Evolutionary conservation across 1,140 invertebrate species (phyloP).

Genomic region (Chelonus insularis): DNA sequence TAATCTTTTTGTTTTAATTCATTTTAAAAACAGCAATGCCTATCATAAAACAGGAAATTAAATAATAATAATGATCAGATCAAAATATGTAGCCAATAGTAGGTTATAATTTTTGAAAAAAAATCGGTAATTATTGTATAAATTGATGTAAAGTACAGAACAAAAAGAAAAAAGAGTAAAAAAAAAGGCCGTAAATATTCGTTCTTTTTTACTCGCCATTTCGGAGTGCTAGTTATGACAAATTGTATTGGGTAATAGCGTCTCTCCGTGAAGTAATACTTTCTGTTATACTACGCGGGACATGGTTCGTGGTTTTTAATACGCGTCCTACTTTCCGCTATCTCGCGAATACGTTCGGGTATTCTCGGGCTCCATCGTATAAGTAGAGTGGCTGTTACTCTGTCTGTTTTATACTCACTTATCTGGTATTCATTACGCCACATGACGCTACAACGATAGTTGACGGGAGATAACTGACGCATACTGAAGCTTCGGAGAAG

Average conservation of each 20-base stretch:
- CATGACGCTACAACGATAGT: not conserved
- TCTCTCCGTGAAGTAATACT: constrained; percentile 41
- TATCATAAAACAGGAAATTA: no score
- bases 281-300: constrained; percentile 43
- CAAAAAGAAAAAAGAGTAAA: no score
- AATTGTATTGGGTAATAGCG: constrained; percentile 55
- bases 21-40: no score
- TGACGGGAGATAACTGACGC: constrained; percentile 39
- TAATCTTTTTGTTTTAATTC: no score
- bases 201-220: constrained; percentile 15
- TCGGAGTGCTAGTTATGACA: constrained; percentile 49
- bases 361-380: not conserved
- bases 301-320: constrained; percentile 58
- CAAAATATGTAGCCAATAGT: no score
- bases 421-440: no score
- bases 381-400: no score
- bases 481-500: constrained; percentile 38
- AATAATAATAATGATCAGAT: no score
- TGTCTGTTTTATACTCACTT: no score
- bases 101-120: not conserved
- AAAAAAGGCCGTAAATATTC: not conserved
- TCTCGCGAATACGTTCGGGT: constrained; percentile 29
- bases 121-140: no score
- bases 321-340: constrained; percentile 57
- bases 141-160: no score